These are phyloP conservation scores for Galendromus occidentalis DNA, from an alignment of 1,140 invertebrate species.

Conservation along the genomic window DNA sequence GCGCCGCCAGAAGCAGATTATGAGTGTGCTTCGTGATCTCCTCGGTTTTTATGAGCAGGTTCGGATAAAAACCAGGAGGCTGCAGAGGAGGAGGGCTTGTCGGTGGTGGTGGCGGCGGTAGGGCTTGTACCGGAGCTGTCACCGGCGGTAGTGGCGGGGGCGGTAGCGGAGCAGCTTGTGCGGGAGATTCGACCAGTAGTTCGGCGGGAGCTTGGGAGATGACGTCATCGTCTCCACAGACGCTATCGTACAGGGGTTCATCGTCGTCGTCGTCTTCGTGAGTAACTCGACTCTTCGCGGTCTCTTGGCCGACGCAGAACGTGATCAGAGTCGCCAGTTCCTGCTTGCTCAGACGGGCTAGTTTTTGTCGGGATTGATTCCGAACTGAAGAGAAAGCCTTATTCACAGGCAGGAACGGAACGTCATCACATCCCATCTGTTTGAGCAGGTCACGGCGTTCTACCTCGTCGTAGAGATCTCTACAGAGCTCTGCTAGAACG, in stretches of 20 bases:
- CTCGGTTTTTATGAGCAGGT: background rate
- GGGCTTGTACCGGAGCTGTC: background rate
- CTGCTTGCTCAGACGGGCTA: background rate
- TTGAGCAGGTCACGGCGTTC: background rate
- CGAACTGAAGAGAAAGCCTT: background rate
- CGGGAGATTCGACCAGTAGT: background rate
- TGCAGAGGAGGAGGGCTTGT: background rate
- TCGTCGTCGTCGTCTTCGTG: background rate
- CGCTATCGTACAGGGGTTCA: background rate
- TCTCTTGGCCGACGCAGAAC: background rate
- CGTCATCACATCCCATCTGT: background rate
- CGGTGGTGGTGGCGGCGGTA: background rate
- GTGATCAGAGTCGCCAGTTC: background rate
- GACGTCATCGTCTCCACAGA: background rate
- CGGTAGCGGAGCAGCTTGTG: background rate
- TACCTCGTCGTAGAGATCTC: conserved; percentile 3
- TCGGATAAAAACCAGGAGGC: background rate
- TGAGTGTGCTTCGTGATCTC: conserved; percentile 1
- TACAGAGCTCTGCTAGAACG: background rate
- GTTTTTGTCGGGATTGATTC: background rate
- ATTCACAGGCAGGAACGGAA: conserved; percentile 2
- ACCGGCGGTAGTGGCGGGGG: no score
- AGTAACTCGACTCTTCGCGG: background rate
- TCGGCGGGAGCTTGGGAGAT: background rate
- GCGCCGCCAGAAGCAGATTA: background rate